Conservation (phyloP, 2,888 invertebrate species). For the Chrysina gloriosa region DNA sequence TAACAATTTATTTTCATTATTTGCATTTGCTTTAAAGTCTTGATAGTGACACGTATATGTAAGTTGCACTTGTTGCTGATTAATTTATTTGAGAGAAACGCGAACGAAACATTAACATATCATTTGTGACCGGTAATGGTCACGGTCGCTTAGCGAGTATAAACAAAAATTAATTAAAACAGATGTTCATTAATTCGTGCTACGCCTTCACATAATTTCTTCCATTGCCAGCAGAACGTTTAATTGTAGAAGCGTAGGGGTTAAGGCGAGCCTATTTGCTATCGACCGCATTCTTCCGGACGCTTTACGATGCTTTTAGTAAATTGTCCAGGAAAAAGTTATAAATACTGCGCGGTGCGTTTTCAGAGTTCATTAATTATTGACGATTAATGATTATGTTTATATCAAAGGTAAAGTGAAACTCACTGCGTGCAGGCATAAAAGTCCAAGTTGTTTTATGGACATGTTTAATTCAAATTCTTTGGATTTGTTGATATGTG, state of each 20-base stretch:
- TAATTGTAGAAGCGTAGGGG: slow-evolving; percentile 21
- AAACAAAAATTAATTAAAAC: slow-evolving; percentile 26
- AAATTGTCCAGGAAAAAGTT: background rate
- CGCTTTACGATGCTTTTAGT: background rate
- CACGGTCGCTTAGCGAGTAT: background rate
- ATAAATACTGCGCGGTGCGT: background rate
- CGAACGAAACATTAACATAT: slow-evolving; percentile 1
- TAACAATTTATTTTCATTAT: too few relatives aligned
- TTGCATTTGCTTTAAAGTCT: too few relatives aligned
- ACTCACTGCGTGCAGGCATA: too few relatives aligned
- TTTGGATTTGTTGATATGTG: too few relatives aligned
- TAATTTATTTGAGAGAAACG: background rate
- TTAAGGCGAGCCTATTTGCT: slow-evolving; percentile 16
- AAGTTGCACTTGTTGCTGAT: background rate
- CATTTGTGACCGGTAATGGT: slow-evolving; percentile 6
- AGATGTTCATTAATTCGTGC: slow-evolving; percentile 26
- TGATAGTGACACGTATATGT: too few relatives aligned
- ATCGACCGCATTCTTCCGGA: slow-evolving; percentile 23
- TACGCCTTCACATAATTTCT: slow-evolving; percentile 13
- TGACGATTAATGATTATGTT: background rate
- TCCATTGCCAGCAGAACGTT: slow-evolving; percentile 6
- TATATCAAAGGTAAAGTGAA: too few relatives aligned
- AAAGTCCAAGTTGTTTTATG: too few relatives aligned
- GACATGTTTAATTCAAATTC: too few relatives aligned
- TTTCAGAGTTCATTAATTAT: background rate